Conservation (phyloP, 2,797 vertebrate genomes). For the Tapirus indicus region DNA sequence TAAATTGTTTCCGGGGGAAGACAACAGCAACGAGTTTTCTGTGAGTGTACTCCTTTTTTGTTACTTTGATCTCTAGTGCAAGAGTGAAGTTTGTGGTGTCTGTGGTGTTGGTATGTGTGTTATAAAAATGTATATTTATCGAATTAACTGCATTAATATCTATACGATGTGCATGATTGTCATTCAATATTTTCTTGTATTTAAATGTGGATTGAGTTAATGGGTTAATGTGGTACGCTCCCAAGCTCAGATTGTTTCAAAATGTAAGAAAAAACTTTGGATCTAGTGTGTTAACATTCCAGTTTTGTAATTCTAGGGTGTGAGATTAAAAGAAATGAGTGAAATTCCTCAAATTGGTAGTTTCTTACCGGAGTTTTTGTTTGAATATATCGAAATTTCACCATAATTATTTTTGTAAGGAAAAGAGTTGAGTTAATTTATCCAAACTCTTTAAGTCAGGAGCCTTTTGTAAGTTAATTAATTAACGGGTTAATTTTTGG, state of each 20-base stretch:
- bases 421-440: not conserved
- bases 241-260: not conserved
- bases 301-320: conserved; percentile 40
- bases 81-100: conserved; percentile 90
- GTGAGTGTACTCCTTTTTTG: conserved; percentile 98
- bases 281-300: not conserved
- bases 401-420: not conserved
- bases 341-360: not conserved
- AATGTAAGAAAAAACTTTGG: not conserved
- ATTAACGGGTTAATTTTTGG: not conserved
- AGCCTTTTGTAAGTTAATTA: not conserved
- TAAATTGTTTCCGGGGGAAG: conserved; percentile 99
- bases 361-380: not conserved
- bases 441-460: not conserved
- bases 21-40: conserved; percentile 99
- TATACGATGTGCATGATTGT: conserved; percentile 87
- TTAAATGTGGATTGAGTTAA: conserved; percentile 65
- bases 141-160: conserved; percentile 83
- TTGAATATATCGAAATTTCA: conserved; percentile 56
- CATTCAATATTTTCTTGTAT: conserved; percentile 75
- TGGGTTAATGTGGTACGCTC: not conserved
- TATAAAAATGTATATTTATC: conserved; percentile 82
- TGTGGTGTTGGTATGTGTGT: conserved; percentile 89
- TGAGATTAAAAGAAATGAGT: not conserved
- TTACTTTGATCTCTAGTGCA: conserved; percentile 92